Conservation (phyloP, 1,140 invertebrate genomes). For the Drosophila nigrodunni region DNA sequence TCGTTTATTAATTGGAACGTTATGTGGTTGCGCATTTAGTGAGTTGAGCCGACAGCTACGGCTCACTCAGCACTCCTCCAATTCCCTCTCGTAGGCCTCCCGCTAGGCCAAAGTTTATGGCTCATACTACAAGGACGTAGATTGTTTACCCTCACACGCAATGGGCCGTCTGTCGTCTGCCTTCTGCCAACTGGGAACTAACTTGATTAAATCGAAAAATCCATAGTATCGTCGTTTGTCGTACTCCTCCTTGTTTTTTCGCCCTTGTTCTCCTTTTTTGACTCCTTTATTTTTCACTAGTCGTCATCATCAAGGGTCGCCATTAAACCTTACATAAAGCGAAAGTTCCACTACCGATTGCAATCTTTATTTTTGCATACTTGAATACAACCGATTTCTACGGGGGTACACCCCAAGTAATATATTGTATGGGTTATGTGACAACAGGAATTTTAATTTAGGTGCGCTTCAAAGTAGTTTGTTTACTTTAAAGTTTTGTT, state of each 20-base stretch:
- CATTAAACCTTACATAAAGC: constrained; percentile 65
- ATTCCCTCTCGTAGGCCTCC: neutral
- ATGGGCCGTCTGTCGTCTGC: neutral
- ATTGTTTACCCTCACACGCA: constrained; percentile 38
- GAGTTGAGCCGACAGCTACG: neutral
- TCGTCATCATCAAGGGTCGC: constrained; percentile 21
- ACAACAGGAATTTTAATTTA: too few relatives aligned
- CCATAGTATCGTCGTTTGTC: constrained; percentile 38
- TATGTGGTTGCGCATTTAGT: constrained; percentile 45
- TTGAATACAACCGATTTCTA: neutral
- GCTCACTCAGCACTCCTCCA: too few relatives aligned
- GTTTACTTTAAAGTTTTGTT: too few relatives aligned
- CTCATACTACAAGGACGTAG: constrained; percentile 16
- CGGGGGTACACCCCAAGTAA: neutral
- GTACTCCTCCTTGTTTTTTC: neutral
- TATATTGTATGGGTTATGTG: neutral
- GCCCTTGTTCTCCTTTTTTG: neutral
- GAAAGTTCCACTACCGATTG: constrained; percentile 46
- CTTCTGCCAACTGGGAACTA: neutral
- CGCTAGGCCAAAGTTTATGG: neutral
- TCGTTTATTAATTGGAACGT: constrained; percentile 50
- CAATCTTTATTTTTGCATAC: constrained; percentile 46
- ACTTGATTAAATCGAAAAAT: constrained; percentile 72
- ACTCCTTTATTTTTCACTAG: neutral
- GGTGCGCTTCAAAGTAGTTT: too few relatives aligned